Evolutionary conservation across 2,888 invertebrate species (phyloP).

Genomic region (Ormyrus nitidulus): DNA sequence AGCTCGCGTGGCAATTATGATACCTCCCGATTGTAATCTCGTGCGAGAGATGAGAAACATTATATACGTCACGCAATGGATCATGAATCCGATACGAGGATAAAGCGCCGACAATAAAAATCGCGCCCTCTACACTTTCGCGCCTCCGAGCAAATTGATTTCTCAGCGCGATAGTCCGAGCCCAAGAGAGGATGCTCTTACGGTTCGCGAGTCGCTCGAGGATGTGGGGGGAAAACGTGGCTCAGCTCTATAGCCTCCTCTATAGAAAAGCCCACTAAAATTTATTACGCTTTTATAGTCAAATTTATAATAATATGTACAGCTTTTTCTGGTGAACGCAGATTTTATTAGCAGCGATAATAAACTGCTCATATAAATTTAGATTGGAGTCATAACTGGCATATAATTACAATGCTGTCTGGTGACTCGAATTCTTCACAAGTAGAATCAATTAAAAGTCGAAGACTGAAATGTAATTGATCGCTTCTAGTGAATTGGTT

Average conservation of each 20-base stretch:
- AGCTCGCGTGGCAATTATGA: slow-evolving; percentile 21
- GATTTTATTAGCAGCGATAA: no score
- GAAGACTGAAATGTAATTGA: no score
- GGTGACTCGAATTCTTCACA: no score
- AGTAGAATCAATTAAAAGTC: no score
- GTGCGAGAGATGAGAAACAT: not conserved
- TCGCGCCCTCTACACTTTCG: slow-evolving; percentile 46
- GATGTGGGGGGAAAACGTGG: slow-evolving; percentile 32
- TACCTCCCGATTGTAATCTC: slow-evolving; percentile 32
- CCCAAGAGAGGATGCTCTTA: slow-evolving; percentile 27
- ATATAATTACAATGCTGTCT: no score
- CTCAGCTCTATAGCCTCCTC: not conserved
- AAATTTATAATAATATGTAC: no score
- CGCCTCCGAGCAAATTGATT: slow-evolving; percentile 58
- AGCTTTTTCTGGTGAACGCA: no score
- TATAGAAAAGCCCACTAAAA: no score
- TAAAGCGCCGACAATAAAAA: slow-evolving; percentile 47
- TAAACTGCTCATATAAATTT: no score
- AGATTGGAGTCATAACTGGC: no score
- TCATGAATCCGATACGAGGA: slow-evolving; percentile 53
- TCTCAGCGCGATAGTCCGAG: slow-evolving; percentile 55
- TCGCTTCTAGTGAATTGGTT: no score
- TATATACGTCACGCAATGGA: slow-evolving; percentile 43
- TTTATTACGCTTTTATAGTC: no score
- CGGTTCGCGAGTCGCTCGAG: slow-evolving; percentile 24